phyloP scores from a whole-genome alignment of 2,113 vertebrate species.

The Crotalus tigris region DNA sequence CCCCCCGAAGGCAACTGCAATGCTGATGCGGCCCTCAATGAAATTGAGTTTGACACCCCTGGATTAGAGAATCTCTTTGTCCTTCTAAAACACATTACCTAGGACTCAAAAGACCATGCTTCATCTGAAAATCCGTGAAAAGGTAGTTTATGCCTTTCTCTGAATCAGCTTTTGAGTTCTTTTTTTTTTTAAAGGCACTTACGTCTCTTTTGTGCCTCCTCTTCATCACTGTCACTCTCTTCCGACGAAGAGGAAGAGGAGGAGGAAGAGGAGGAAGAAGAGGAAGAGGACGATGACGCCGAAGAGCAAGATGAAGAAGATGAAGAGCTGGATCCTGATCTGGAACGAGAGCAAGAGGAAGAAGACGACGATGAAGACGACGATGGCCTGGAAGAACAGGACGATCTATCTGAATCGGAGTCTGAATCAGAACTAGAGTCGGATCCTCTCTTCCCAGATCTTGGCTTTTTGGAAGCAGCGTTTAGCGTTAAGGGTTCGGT shows the following conservation, averaged over 20 bases:
- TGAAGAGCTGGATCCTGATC: slow-evolving; percentile 85
- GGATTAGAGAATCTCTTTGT: not conserved
- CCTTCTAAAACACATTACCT: not conserved
- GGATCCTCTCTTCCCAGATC: slow-evolving; percentile 73
- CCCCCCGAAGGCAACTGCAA: too few species aligned
- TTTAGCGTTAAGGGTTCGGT: slow-evolving; percentile 94
- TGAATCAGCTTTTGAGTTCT: not conserved
- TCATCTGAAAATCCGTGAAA: not conserved
- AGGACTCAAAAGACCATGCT: not conserved
- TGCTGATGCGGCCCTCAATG: too few species aligned
- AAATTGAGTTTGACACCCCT: too few species aligned
- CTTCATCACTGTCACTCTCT: slow-evolving; percentile 88
- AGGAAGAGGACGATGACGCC: slow-evolving; percentile 74
- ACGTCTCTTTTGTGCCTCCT: slow-evolving; percentile 76
- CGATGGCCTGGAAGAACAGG: slow-evolving; percentile 92
- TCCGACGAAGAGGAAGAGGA: slow-evolving; percentile 93
- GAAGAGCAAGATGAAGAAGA: slow-evolving; percentile 81
- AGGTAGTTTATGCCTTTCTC: not conserved
- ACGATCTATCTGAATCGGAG: slow-evolving; percentile 87
- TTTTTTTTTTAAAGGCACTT: slow-evolving; percentile 39
- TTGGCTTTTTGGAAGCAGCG: slow-evolving; percentile 86
- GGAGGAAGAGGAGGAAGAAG: slow-evolving; percentile 84
- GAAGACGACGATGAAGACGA: slow-evolving; percentile 87
- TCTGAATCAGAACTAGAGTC: slow-evolving; percentile 87
- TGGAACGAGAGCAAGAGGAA: slow-evolving; percentile 89